Evolutionary conservation across 2,113 vertebrate genomes (phyloP).

Genomic region (Sylvietta virens): DNA sequence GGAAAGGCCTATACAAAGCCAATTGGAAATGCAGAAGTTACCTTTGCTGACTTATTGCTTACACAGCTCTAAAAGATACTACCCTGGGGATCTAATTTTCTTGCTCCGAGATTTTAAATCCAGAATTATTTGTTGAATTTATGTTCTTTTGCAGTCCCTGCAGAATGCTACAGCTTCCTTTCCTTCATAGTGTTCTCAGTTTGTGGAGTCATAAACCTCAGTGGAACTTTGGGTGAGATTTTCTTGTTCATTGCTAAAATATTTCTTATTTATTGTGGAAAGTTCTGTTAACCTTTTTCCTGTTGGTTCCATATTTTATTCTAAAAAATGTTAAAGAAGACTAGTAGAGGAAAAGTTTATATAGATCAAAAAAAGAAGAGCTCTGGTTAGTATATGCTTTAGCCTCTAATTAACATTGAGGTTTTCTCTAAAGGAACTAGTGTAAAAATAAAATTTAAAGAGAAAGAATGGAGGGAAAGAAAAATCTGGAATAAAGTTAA

Average conservation of each 20-base stretch:
- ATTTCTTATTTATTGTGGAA: background rate
- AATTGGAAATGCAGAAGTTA: background rate
- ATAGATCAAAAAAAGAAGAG: background rate
- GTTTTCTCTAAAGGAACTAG: background rate
- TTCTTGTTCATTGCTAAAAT: background rate
- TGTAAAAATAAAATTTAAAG: background rate
- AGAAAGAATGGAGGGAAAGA: background rate
- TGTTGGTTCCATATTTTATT: background rate
- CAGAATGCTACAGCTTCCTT: background rate
- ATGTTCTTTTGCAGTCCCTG: constrained; percentile 19
- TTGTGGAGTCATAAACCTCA: background rate
- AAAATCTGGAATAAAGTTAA: background rate
- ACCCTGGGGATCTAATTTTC: background rate
- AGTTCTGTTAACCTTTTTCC: background rate
- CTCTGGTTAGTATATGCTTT: background rate
- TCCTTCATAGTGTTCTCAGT: background rate
- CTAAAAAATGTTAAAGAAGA: background rate
- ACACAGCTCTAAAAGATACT: background rate
- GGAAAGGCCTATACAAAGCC: background rate
- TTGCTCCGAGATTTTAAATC: background rate
- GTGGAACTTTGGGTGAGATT: constrained; percentile 39
- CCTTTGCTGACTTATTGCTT: background rate
- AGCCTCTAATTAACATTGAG: background rate
- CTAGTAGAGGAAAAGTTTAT: background rate
- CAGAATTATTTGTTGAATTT: constrained; percentile 26